Evolutionary conservation across 35 echinoderm and acorn worm genomes (phyloP).

Genomic region (Amphiura filiformis): DNA sequence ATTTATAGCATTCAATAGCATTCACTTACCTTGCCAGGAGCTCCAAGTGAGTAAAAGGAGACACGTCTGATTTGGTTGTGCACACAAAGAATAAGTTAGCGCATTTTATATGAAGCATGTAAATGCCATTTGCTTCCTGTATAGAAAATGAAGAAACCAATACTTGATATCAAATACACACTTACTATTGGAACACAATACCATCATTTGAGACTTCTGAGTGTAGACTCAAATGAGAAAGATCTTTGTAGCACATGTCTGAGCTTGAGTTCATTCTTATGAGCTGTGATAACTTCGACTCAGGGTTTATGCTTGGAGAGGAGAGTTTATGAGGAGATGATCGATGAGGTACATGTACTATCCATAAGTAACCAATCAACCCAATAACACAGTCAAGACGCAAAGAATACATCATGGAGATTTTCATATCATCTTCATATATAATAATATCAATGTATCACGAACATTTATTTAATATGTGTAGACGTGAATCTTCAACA

Average conservation of each 20-base stretch:
- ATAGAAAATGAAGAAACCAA: not conserved
- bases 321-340: too few relatives aligned
- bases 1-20: not conserved
- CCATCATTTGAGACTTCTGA: not conserved
- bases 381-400: too few relatives aligned
- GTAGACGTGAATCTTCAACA: too few relatives aligned
- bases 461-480: too few relatives aligned
- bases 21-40: constrained; percentile 58
- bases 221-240: not conserved
- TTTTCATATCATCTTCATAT: too few relatives aligned
- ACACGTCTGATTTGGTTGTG: constrained; percentile 23
- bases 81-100: constrained; percentile 48
- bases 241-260: not conserved
- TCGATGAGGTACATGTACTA: not conserved
- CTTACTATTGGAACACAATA: not conserved
- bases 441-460: too few relatives aligned
- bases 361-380: not conserved
- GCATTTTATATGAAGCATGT: constrained; percentile 52
- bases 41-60: constrained; percentile 62
- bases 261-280: not conserved
- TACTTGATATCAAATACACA: not conserved
- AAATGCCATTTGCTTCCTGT: constrained; percentile 19
- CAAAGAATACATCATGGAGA: too few relatives aligned
- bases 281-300: not conserved
- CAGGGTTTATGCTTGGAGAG: too few relatives aligned